Evolutionary conservation across 53 echinoderm and acorn worm genomes (phyloP), one percentile per base, ranked within the genome.

Genomic region (Astropecten irregularis): DNA sequence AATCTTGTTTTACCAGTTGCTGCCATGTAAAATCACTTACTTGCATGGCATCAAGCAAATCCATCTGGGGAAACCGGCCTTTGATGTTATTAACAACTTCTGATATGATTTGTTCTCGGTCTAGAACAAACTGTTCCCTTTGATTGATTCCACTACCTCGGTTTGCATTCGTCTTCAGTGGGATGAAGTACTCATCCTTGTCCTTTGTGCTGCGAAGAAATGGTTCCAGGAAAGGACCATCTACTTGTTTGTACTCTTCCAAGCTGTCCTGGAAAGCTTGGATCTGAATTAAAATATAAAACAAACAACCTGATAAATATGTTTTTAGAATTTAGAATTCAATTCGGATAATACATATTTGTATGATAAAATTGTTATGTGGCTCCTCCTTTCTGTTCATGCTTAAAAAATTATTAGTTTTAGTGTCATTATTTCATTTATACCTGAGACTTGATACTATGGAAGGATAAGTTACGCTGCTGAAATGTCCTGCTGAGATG

Each of bases 401-500:
- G 28, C 9, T 63, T 28, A 63, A 15, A 6, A 4, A 56, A 22
- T 25, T 56, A 18, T 8, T 0, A 56, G 4, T 18, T 51, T 42
- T 42, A 42, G 42, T 42, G 42, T 42, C 6, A 42, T 57, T 57
- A 27, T 23, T 66, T 37, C 13, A 39, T 13, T 42, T 23, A 14
- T 76, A 76, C 76, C 76, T 76, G 38, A 11, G 50, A 35, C 40
- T 46, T 46, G 47, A 76, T 76, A 52, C 76, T 37, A 36, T 76
- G 36, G 71, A 70, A 84, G 20, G 71, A 70, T 25, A 84, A 51
- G 35, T 68, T 69, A 16, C 68, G 55, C 51, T 55, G 51, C 58
- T 84, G 84, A 28, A 84, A 84, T 27, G 39, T 50, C 35, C 53
- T 49, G 53, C 53, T 84, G 51, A 84, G 59, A 35, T 69, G 61